Evolutionary conservation across 2,797 vertebrate genomes (phyloP).

Genomic region (Tokudaia tokunoshimensis): DNA sequence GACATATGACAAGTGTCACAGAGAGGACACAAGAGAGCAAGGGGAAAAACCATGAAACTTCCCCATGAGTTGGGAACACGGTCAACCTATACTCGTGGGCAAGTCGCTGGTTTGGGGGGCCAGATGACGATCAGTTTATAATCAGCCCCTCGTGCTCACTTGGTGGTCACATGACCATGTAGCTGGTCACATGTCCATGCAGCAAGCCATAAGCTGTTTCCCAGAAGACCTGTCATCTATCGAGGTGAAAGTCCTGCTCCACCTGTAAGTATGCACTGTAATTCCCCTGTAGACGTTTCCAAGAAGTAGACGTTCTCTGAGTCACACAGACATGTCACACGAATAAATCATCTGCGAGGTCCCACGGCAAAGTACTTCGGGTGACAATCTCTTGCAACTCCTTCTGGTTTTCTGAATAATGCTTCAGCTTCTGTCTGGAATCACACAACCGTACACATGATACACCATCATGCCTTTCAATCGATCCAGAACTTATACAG

Average conservation of each 20-base stretch:
- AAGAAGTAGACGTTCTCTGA: not conserved
- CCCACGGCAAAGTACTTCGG: not conserved
- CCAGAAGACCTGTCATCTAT: constrained; percentile 8
- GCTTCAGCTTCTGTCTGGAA: constrained; percentile 28
- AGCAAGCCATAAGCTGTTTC: not conserved
- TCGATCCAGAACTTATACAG: constrained; percentile 34
- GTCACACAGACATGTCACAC: not conserved
- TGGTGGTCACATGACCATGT: not conserved
- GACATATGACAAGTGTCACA: not conserved
- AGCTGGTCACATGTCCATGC: not conserved
- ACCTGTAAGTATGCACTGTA: not conserved
- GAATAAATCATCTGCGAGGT: not conserved
- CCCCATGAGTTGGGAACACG: not conserved
- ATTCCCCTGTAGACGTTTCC: not conserved
- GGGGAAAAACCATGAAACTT: not conserved
- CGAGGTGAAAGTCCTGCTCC: not conserved
- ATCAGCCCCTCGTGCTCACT: not conserved
- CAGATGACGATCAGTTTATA: not conserved
- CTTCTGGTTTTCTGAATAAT: not conserved
- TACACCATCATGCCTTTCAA: not conserved
- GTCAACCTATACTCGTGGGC: not conserved
- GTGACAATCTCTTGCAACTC: not conserved
- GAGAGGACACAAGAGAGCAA: not conserved
- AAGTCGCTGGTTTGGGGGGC: no score
- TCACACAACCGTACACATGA: not conserved